Conservation (phyloP, 2,113 vertebrate genomes). For the Lontra canadensis region DNA sequence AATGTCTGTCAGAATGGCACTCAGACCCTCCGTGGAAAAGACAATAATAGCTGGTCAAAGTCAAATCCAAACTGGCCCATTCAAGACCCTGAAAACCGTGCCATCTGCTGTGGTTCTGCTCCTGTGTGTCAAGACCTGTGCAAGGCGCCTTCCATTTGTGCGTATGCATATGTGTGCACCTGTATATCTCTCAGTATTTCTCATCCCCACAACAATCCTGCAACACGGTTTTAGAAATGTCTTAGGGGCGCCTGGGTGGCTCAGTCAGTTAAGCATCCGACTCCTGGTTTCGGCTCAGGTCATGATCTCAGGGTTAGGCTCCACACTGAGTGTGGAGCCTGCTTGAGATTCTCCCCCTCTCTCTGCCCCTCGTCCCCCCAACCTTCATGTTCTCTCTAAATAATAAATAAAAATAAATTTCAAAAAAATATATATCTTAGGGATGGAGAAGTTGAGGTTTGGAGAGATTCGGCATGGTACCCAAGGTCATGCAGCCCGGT, state of each 20-base stretch:
- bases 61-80: background rate
- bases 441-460: background rate
- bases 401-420: background rate
- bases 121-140: accelerated
- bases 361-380: background rate
- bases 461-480: background rate
- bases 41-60: background rate
- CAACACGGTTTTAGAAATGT: background rate
- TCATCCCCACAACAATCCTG: background rate
- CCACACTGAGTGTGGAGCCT: background rate
- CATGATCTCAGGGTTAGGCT: background rate
- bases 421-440: background rate
- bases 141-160: background rate
- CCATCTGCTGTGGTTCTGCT: background rate
- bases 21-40: background rate
- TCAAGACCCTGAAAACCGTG: background rate
- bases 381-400: background rate
- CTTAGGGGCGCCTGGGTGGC: background rate
- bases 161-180: background rate
- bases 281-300: background rate
- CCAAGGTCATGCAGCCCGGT: background rate
- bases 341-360: background rate
- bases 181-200: background rate
- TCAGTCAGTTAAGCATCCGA: background rate
- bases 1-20: background rate